These are phyloP conservation scores for Phalangium opilio DNA, from an alignment of 2,888 invertebrate genomes.

Conservation along the genomic window DNA sequence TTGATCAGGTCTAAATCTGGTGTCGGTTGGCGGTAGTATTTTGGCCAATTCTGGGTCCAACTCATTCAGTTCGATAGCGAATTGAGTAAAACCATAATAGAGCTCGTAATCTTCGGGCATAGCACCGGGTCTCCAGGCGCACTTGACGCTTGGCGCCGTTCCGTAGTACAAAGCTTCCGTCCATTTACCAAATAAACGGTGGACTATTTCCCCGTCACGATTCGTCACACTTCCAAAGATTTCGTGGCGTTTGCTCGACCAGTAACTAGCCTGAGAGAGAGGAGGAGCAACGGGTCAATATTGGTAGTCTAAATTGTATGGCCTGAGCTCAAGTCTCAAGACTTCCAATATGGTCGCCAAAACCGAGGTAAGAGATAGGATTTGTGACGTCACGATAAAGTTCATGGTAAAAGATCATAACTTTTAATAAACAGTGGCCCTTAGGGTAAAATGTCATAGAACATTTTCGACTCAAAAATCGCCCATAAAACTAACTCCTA, in stretches of 20 bases:
- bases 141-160: conserved; percentile 50
- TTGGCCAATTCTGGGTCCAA: conserved; percentile 45
- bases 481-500: no score
- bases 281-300: no score
- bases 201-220: conserved; percentile 41
- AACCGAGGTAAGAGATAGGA: no score
- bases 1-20: conserved; percentile 61
- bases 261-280: conserved; percentile 51
- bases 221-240: conserved; percentile 47
- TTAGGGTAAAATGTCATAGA: no score
- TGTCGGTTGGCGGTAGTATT: conserved; percentile 55
- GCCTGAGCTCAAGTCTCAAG: no score
- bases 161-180: conserved; percentile 62
- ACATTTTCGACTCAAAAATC: no score
- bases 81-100: conserved; percentile 69
- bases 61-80: conserved; percentile 71
- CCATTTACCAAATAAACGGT: conserved; percentile 60
- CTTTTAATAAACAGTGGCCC: no score
- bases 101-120: conserved; percentile 63
- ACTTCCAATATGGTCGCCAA: no score
- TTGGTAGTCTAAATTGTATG: no score
- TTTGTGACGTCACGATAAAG: no score
- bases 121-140: conserved; percentile 62
- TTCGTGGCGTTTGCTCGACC: conserved; percentile 62
- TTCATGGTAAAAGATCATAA: no score